These are phyloP conservation scores for Didymodactylos carnosus DNA, from an alignment of 2,888 invertebrate species.

Conservation along the genomic window DNA sequence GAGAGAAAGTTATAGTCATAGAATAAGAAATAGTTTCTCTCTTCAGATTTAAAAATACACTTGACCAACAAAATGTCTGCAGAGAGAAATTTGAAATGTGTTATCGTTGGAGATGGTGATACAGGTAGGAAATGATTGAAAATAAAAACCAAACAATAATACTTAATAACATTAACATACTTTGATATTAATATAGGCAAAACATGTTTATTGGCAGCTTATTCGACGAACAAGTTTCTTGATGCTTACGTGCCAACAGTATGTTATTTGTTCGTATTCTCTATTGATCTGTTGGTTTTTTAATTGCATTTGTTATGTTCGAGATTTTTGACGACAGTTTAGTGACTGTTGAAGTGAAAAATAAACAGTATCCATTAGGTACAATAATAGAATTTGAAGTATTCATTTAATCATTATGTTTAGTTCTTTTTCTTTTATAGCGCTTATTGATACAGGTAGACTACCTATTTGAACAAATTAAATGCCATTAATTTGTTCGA, in stretches of 20 bases:
- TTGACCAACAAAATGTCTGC: too few relatives aligned
- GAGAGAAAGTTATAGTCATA: too few relatives aligned
- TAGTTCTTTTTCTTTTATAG: too few relatives aligned
- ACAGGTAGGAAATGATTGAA: background rate
- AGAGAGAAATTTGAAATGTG: slow-evolving; percentile 93
- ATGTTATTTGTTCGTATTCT: background rate
- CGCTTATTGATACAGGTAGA: too few relatives aligned
- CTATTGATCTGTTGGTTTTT: background rate
- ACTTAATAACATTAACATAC: too few relatives aligned
- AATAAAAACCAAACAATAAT: too few relatives aligned
- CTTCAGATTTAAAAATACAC: too few relatives aligned
- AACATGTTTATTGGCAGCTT: slow-evolving; percentile 71
- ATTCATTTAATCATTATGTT: slow-evolving; percentile 15
- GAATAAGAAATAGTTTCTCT: too few relatives aligned
- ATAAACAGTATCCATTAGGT: slow-evolving; percentile 95
- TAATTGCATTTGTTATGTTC: too few relatives aligned
- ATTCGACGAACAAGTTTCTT: slow-evolving; percentile 45
- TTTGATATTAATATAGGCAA: slow-evolving; percentile 60
- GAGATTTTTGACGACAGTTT: slow-evolving; percentile 73
- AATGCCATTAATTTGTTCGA: too few relatives aligned
- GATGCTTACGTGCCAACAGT: slow-evolving; percentile 42
- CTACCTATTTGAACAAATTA: too few relatives aligned
- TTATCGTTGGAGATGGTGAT: slow-evolving; percentile 84
- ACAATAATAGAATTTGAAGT: too few relatives aligned
- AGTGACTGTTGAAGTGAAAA: slow-evolving; percentile 98